Percentiles rank a stretch among this genome's conserved stretches.
Evolutionary conservation across 2,888 invertebrate species (phyloP).

Genomic region (Entomobrya proxima): DNA sequence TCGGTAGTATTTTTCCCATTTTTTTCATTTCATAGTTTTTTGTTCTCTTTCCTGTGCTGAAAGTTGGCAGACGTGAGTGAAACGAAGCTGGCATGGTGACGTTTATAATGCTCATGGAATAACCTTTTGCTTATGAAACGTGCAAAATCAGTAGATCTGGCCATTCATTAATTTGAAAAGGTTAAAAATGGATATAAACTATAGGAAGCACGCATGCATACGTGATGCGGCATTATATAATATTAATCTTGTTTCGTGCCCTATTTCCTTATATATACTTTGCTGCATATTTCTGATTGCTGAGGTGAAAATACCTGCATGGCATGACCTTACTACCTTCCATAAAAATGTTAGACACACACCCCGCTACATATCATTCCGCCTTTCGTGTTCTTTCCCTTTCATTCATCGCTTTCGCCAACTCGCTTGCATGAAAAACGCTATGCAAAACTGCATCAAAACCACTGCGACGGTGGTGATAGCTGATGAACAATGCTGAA

Average conservation of each 20-base stretch:
- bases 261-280: not conserved
- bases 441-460: no score
- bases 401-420: not conserved
- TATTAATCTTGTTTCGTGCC: not conserved
- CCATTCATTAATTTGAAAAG: slow-evolving; percentile 17
- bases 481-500: no score
- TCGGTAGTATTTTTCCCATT: not conserved
- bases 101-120: no score
- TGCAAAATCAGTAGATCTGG: no score
- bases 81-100: no score
- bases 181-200: not conserved
- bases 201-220: not conserved
- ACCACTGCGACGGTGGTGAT: no score
- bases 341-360: not conserved
- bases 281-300: not conserved
- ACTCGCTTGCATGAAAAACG: no score
- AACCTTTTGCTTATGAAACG: no score
- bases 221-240: not conserved
- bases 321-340: slow-evolving; percentile 33
- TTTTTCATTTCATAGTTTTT: no score
- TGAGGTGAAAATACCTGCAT: slow-evolving; percentile 17
- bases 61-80: no score
- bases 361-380: not conserved
- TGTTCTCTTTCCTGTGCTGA: not conserved
- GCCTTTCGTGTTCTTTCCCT: not conserved